phyloP scores from a whole-genome alignment of 2,797 vertebrate species.

The Sebastes oblongus region DNA sequence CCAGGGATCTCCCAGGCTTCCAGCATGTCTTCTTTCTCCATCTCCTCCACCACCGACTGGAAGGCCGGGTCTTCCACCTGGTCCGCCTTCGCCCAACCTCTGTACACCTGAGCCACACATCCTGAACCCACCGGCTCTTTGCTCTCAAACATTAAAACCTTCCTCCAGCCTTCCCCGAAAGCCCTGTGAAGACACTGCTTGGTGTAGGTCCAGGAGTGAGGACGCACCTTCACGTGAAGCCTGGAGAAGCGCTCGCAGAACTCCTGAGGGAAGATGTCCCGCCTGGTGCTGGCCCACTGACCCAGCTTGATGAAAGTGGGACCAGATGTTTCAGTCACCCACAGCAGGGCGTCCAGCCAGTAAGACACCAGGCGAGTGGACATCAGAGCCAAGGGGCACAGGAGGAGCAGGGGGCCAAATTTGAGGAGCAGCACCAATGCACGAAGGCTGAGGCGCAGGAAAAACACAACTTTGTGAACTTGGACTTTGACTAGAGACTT shows the following conservation, averaged over 20 bases:
- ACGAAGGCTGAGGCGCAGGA: constrained; percentile 80
- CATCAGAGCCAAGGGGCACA: constrained; percentile 85
- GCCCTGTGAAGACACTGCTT: constrained; percentile 84
- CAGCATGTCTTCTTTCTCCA: constrained; percentile 72
- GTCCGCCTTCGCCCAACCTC: constrained; percentile 83
- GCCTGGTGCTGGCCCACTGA: constrained; percentile 95
- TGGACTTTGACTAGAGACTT: constrained; percentile 78
- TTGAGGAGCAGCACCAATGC: constrained; percentile 86
- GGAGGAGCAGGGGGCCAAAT: constrained; percentile 88
- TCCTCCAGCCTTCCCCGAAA: constrained; percentile 88
- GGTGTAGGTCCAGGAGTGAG: constrained; percentile 91
- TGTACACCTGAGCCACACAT: constrained; percentile 94
- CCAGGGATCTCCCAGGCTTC: constrained; percentile 86
- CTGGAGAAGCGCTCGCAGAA: constrained; percentile 90
- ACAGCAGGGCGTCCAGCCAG: constrained; percentile 89
- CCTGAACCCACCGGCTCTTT: constrained; percentile 91
- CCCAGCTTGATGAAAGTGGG: constrained; percentile 93
- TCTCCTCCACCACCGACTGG: constrained; percentile 61
- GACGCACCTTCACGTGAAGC: constrained; percentile 88
- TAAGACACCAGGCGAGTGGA: constrained; percentile 68
- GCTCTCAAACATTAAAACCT: constrained; percentile 83
- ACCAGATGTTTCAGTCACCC: constrained; percentile 89
- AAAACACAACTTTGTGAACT: constrained; percentile 78
- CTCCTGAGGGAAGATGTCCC: constrained; percentile 89
- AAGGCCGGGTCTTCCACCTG: constrained; percentile 75